Percentiles rank a stretch among this genome's conserved stretches.
phyloP scores from a whole-genome alignment of 2,888 invertebrate genomes.

The Coelogynopora nodosa region DNA sequence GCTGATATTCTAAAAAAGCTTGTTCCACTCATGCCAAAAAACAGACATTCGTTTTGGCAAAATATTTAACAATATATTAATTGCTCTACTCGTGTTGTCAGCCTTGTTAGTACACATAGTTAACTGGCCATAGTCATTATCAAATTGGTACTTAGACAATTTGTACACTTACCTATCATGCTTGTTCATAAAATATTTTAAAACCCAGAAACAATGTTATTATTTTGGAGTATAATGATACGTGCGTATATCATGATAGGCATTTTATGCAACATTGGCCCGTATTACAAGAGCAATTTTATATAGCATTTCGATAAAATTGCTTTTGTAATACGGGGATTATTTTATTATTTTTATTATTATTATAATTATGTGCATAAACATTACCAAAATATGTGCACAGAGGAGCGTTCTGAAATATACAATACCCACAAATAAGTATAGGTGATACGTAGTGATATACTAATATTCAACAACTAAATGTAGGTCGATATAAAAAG shows the following conservation, averaged over 20 bases:
- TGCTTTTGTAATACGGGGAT: too few species aligned
- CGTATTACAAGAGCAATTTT: too few species aligned
- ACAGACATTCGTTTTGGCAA: constrained; percentile 19
- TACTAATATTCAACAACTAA: not conserved
- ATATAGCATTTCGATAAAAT: too few species aligned
- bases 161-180: constrained; percentile 27
- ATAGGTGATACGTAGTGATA: not conserved
- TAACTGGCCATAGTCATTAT: constrained; percentile 31
- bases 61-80: constrained; percentile 29
- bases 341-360: too few species aligned
- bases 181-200: constrained; percentile 25
- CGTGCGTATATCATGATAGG: not conserved
- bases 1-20: not conserved
- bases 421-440: constrained; percentile 23
- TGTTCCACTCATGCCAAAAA: constrained; percentile 18
- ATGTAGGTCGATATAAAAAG: not conserved
- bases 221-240: not conserved
- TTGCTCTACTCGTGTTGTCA: constrained; percentile 6
- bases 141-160: constrained; percentile 28
- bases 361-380: constrained; percentile 31
- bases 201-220: not conserved
- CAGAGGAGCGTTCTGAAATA: constrained; percentile 10
- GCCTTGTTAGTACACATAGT: constrained; percentile 31
- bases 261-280: constrained; percentile 20
- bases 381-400: constrained; percentile 31